Evolutionary conservation across 1,140 invertebrate species (phyloP).

Genomic region (Drosophila kohkoa): DNA sequence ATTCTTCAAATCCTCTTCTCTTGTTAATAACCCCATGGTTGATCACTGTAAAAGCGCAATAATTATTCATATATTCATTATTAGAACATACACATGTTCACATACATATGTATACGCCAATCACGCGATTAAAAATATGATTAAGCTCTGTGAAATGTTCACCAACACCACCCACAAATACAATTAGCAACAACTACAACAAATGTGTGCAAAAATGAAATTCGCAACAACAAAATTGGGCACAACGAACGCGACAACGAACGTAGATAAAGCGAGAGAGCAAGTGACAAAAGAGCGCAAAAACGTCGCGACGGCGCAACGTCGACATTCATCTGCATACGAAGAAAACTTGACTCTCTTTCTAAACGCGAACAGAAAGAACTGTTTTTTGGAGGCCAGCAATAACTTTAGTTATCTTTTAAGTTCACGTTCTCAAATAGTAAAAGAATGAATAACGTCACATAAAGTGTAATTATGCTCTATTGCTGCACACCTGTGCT

Average conservation of each 20-base stretch:
- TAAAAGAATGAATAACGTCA: background rate
- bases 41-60: background rate
- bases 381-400: background rate
- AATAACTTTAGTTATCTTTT: slow-evolving; percentile 1
- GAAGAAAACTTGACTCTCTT: background rate
- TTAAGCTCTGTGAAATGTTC: slow-evolving; percentile 34
- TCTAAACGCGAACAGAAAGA: background rate
- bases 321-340: slow-evolving; percentile 1
- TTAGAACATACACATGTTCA: slow-evolving; percentile 4
- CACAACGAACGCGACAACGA: slow-evolving; percentile 17
- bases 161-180: slow-evolving; percentile 35
- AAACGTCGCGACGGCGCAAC: slow-evolving; percentile 30
- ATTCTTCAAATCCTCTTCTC: slow-evolving; percentile 36
- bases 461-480: background rate
- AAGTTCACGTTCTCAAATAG: background rate
- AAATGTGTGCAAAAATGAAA: slow-evolving; percentile 40
- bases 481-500: background rate
- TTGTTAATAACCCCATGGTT: slow-evolving; percentile 24
- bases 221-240: slow-evolving; percentile 35
- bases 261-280: slow-evolving; percentile 11
- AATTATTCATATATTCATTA: slow-evolving; percentile 14
- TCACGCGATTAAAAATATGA: slow-evolving; percentile 42
- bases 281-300: slow-evolving; percentile 1
- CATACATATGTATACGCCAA: slow-evolving; percentile 14
- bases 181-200: slow-evolving; percentile 5